Conservation (phyloP, 2,888 invertebrate species). For the Ennomos quercinarius region DNA sequence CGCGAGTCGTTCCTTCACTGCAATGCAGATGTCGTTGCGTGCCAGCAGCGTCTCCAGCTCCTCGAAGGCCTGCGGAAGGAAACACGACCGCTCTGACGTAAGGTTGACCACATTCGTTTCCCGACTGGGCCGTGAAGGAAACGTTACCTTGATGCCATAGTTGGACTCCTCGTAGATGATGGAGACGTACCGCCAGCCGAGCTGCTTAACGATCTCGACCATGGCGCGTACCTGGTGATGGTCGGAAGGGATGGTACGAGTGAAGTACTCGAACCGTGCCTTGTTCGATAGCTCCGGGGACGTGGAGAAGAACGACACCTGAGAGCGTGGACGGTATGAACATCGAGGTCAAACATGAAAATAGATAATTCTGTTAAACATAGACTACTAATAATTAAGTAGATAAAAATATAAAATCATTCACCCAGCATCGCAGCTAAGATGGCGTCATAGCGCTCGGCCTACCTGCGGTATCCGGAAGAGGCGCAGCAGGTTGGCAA, state of each 20-base stretch:
- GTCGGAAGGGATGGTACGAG: slow-evolving; percentile 97
- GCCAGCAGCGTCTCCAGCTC: slow-evolving; percentile 94
- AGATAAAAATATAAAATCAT: too few species aligned
- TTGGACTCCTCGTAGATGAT: slow-evolving; percentile 98
- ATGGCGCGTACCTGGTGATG: slow-evolving; percentile 97
- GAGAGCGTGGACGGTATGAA: slow-evolving; percentile 32
- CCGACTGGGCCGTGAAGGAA: too few species aligned
- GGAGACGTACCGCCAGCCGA: slow-evolving; percentile 97
- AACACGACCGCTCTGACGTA: not conserved
- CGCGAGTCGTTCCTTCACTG: slow-evolving; percentile 95
- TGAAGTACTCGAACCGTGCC: slow-evolving; percentile 97
- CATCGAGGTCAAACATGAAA: too few species aligned
- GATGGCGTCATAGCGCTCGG: slow-evolving; percentile 47
- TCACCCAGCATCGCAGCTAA: too few species aligned
- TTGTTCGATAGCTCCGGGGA: slow-evolving; percentile 97
- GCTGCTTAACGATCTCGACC: slow-evolving; percentile 94
- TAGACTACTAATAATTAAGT: too few species aligned
- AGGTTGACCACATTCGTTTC: not conserved
- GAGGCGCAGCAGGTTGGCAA: slow-evolving; percentile 92
- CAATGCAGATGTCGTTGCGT: slow-evolving; percentile 95
- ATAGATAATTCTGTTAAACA: too few species aligned
- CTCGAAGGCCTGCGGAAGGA: slow-evolving; percentile 93
- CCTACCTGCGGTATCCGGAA: slow-evolving; percentile 94
- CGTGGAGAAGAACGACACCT: slow-evolving; percentile 99
- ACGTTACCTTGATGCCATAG: slow-evolving; percentile 94